These are phyloP conservation scores for Strigamia maritima DNA, from an alignment of 2,888 invertebrate genomes.

Conservation along the genomic window DNA sequence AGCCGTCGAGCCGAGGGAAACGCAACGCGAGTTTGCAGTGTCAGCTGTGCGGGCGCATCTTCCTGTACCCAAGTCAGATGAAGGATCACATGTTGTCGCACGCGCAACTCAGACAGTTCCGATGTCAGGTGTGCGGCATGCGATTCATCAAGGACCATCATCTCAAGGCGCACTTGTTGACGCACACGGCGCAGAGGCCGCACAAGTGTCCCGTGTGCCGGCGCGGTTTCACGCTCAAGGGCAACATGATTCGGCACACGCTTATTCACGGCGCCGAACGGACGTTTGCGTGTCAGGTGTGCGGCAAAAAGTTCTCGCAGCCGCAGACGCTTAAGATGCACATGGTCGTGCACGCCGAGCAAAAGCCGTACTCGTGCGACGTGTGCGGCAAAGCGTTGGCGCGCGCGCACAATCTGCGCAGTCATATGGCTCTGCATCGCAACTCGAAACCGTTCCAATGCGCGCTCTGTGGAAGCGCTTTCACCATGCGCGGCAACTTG, in stretches of 20 bases:
- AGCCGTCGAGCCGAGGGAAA: neutral
- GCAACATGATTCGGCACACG: conserved; percentile 53
- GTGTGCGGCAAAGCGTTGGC: conserved; percentile 54
- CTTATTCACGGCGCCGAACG: conserved; percentile 51
- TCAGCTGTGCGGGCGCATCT: conserved; percentile 46
- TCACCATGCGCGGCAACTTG: conserved; percentile 52
- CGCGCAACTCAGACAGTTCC: conserved; percentile 50
- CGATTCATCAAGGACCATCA: conserved; percentile 55
- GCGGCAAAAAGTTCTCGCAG: conserved; percentile 53
- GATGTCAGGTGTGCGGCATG: conserved; percentile 53
- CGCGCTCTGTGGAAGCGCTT: conserved; percentile 51
- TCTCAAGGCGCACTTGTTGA: conserved; percentile 52
- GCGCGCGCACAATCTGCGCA: conserved; percentile 52
- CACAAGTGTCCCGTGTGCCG: conserved; percentile 51
- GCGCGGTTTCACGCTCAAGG: conserved; percentile 53
- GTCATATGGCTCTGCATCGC: conserved; percentile 53
- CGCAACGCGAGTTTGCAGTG: conserved; percentile 41
- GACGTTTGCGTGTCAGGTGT: conserved; percentile 51
- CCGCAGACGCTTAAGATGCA: conserved; percentile 54
- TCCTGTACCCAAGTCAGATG: conserved; percentile 53
- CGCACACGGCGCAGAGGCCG: conserved; percentile 52
- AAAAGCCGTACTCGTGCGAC: conserved; percentile 52
- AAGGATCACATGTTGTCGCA: conserved; percentile 51
- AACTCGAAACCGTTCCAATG: conserved; percentile 52
- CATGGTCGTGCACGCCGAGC: conserved; percentile 52